Percentiles rank a stretch among this genome's conserved stretches.
Conservation (phyloP, 1,140 invertebrate genomes). For the Eupeodes corollae region DNA sequence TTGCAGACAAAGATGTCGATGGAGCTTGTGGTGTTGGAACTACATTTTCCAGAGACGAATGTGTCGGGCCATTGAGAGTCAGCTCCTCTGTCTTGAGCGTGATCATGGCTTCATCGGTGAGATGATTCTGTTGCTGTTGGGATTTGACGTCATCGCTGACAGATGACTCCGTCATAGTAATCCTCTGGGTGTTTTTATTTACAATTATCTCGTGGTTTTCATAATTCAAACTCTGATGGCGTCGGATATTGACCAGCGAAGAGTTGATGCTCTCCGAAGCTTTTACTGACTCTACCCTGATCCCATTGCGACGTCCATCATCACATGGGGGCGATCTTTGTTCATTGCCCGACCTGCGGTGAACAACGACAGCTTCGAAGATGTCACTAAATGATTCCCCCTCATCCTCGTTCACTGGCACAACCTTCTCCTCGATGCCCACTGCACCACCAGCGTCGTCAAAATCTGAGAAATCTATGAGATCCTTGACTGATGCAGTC, state of each 20-base stretch:
- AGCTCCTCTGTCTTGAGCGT: constrained; percentile 9
- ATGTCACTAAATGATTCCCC: constrained; percentile 18
- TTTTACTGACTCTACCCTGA: constrained; percentile 14
- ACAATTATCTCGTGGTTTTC: constrained; percentile 36
- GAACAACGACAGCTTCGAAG: constrained; percentile 19
- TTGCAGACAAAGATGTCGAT: neutral
- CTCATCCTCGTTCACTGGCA: neutral
- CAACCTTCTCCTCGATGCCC: too few species aligned
- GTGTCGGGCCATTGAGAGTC: neutral
- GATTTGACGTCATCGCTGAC: constrained; percentile 9
- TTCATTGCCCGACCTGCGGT: constrained; percentile 26
- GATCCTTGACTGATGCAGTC: constrained; percentile 10
- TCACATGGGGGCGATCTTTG: constrained; percentile 21
- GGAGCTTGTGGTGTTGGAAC: neutral
- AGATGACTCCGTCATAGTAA: neutral
- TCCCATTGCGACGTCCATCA: constrained; percentile 32
- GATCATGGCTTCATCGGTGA: neutral
- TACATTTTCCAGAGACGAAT: neutral
- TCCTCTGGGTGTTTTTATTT: constrained; percentile 3
- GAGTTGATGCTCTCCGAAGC: neutral
- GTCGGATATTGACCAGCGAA: constrained; percentile 4
- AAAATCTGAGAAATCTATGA: constrained; percentile 33
- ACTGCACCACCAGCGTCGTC: constrained; percentile 21
- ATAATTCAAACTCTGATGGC: constrained; percentile 33
- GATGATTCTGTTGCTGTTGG: constrained; percentile 8